These are phyloP conservation scores for Halisarca cf. caerulea DNA, from an alignment of 37 sponge, comb jelly and placozoan species.

Conservation along the genomic window DNA sequence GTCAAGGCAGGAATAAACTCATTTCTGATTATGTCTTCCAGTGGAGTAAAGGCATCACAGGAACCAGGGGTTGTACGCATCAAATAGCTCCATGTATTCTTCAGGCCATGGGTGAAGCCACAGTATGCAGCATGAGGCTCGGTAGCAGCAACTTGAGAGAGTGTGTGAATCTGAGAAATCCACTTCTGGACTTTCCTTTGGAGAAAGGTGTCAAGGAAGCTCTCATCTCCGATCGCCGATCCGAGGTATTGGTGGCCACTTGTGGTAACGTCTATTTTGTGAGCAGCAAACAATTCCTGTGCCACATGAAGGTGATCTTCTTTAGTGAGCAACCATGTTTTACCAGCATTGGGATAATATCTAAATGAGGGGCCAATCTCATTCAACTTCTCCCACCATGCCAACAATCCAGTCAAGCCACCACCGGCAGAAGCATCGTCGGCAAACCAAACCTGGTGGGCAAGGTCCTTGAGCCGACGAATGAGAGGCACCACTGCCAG, in stretches of 20 bases:
- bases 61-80: neutral
- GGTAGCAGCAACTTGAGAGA: neutral
- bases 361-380: no score
- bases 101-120: neutral
- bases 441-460: no score
- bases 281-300: neutral
- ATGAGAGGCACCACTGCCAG: no score
- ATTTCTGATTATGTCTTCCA: no score
- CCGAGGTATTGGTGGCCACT: neutral
- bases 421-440: no score
- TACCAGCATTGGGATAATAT: no score
- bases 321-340: no score
- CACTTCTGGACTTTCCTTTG: neutral
- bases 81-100: neutral
- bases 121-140: no score
- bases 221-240: neutral
- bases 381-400: no score
- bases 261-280: neutral
- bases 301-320: neutral
- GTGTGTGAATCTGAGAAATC: neutral
- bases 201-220: neutral
- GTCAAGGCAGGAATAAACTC: no score
- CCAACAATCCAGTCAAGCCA: no score
- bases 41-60: neutral
- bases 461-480: no score